A percentile compares a stretch with the other conserved stretches of the same genome.
These are phyloP conservation scores for Paraescarpia echinospica DNA, from an alignment of 1,140 invertebrate genomes.

Conservation along the genomic window DNA sequence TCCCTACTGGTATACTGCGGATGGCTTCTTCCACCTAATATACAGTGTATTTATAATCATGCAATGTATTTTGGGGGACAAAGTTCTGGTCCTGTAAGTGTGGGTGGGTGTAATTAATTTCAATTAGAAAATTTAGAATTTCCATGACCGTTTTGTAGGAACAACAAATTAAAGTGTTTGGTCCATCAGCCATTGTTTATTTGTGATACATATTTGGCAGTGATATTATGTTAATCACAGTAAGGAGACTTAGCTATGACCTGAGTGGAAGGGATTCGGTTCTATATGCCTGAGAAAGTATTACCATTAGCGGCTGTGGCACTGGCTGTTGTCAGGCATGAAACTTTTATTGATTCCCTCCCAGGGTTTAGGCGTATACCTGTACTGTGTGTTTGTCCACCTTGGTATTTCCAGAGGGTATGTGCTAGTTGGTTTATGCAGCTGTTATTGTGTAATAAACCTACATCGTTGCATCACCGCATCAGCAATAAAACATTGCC, in stretches of 20 bases:
- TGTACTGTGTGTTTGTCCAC: not conserved
- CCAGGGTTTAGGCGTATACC: not conserved
- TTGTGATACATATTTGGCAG: not conserved
- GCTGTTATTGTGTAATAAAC: constrained; percentile 6
- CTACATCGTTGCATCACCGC: not conserved
- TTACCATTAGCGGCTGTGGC: not conserved
- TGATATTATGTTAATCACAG: not conserved
- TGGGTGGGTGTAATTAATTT: too few relatives aligned
- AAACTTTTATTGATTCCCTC: not conserved
- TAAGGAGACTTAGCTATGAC: not conserved
- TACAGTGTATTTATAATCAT: not conserved
- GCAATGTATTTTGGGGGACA: not conserved
- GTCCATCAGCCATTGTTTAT: not conserved
- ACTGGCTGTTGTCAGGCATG: not conserved
- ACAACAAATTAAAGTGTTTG: not conserved
- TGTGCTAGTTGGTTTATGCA: not conserved
- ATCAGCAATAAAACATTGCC: not conserved
- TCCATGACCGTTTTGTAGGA: not conserved
- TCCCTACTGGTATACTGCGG: too few relatives aligned
- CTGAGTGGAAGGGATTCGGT: not conserved
- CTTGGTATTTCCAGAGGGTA: not conserved
- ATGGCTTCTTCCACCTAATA: too few relatives aligned
- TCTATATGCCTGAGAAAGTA: not conserved
- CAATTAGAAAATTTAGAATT: not conserved
- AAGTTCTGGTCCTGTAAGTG: not conserved